Evolutionary conservation across 2,888 invertebrate species (phyloP).

Genomic region (Drosophila antonietae): DNA sequence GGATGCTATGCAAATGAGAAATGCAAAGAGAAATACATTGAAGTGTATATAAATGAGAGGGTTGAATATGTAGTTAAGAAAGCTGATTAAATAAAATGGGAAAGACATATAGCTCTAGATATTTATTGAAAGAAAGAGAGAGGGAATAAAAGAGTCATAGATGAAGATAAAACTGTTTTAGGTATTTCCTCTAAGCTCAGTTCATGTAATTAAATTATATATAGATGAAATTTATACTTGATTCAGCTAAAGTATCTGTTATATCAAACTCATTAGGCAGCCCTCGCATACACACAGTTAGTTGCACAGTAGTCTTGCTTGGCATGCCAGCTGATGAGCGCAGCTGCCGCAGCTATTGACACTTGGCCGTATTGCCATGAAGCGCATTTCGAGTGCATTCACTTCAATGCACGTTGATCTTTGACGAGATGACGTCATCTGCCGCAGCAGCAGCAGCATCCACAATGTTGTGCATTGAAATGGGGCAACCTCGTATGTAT

Average conservation of each 20-base stretch:
- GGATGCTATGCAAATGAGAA: slow-evolving; percentile 48
- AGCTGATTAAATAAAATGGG: too few species aligned
- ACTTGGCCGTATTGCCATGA: slow-evolving; percentile 63
- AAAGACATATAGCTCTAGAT: neutral
- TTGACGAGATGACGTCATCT: slow-evolving; percentile 41
- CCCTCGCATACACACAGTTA: slow-evolving; percentile 22
- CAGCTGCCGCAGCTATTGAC: slow-evolving; percentile 64
- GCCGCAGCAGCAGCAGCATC: neutral
- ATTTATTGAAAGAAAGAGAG: too few species aligned
- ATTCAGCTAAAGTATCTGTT: neutral
- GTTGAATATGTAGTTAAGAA: neutral
- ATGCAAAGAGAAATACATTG: slow-evolving; percentile 20
- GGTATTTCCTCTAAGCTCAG: too few species aligned
- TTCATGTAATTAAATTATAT: too few species aligned
- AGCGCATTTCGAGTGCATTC: slow-evolving; percentile 62
- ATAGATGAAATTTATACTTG: too few species aligned
- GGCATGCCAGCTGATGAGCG: slow-evolving; percentile 38
- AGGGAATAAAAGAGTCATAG: too few species aligned
- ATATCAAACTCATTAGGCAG: neutral
- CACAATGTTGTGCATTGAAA: slow-evolving; percentile 39
- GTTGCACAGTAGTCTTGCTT: slow-evolving; percentile 47
- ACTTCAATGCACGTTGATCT: slow-evolving; percentile 55
- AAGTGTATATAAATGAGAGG: slow-evolving; percentile 18
- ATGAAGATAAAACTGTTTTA: too few species aligned
- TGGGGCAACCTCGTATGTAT: slow-evolving; percentile 38